These are phyloP conservation scores for Teleopsis dalmanni DNA, from an alignment of 1,140 invertebrate species.

Conservation along the genomic window DNA sequence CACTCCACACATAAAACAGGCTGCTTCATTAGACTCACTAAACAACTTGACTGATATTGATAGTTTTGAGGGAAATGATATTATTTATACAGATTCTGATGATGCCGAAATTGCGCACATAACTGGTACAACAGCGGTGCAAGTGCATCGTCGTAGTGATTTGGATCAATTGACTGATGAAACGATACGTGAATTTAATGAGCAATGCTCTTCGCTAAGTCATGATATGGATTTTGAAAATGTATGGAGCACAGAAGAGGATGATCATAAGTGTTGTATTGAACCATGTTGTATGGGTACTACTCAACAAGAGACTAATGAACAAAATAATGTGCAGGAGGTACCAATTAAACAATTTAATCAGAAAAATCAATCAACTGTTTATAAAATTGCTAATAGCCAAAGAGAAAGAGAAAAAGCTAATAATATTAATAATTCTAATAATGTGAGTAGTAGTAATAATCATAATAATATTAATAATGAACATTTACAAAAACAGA, in stretches of 20 bases:
- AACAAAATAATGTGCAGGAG: no score
- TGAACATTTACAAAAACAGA: no score
- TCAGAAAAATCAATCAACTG: no score
- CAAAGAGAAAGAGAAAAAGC: not conserved
- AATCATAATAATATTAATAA: constrained; percentile 1
- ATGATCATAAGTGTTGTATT: constrained; percentile 20
- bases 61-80: constrained; percentile 19
- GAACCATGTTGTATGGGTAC: no score
- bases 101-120: constrained; percentile 43
- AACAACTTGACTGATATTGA: constrained; percentile 54
- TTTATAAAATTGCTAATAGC: not conserved
- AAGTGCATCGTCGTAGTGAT: constrained; percentile 38
- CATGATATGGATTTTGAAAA: constrained; percentile 25
- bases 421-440: not conserved
- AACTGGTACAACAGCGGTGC: constrained; percentile 38
- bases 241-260: constrained; percentile 39
- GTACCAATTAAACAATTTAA: no score
- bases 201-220: constrained; percentile 28
- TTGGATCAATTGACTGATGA: constrained; percentile 40
- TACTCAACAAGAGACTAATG: no score
- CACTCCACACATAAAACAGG: not conserved
- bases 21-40: constrained; percentile 56
- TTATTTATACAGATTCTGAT: constrained; percentile 36
- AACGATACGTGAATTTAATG: constrained; percentile 34
- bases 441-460: not conserved